A percentile compares a stretch with the other conserved stretches of the same genome.
These are phyloP conservation scores for Macrocentrus cingulum DNA, from an alignment of 1,140 invertebrate species.

Conservation along the genomic window DNA sequence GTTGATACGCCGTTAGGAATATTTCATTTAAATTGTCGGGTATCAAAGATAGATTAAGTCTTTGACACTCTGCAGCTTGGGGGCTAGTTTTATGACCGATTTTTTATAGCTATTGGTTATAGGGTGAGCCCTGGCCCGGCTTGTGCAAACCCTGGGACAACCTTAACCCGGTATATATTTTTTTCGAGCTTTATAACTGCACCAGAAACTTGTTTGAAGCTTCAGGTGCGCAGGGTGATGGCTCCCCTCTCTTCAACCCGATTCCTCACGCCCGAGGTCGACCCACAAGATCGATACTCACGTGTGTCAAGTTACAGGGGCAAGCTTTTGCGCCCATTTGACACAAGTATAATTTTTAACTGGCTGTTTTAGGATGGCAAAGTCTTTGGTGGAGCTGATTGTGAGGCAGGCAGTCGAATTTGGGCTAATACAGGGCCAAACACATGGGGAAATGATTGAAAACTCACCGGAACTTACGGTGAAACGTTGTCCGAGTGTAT, in stretches of 20 bases:
- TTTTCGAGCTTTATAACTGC: too few relatives aligned
- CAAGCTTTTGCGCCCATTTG: constrained; percentile 2
- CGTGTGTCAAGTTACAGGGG: constrained; percentile 19
- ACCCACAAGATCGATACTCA: constrained; percentile 15
- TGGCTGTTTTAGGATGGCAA: too few relatives aligned
- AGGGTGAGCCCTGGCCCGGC: constrained; percentile 58
- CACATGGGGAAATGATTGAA: too few relatives aligned
- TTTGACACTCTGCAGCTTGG: too few relatives aligned
- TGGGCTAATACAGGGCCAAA: too few relatives aligned
- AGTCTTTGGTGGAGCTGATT: too few relatives aligned
- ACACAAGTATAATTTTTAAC: constrained; percentile 2
- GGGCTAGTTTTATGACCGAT: too few relatives aligned
- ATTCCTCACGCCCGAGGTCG: constrained; percentile 19
- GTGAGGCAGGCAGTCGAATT: too few relatives aligned
- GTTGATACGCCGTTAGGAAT: constrained; percentile 25
- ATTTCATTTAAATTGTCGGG: not conserved
- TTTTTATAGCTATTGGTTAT: not conserved
- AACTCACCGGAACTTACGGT: constrained; percentile 55
- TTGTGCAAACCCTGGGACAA: constrained; percentile 54
- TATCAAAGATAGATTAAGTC: too few relatives aligned
- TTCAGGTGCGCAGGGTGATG: constrained; percentile 43
- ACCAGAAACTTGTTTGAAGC: constrained; percentile 7
- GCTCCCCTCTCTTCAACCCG: constrained; percentile 47
- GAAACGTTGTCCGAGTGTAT: constrained; percentile 54
- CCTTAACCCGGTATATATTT: too few relatives aligned